These are phyloP conservation scores for Acanthosepion lycidas DNA, from an alignment of 2,888 invertebrate genomes.

Conservation along the genomic window DNA sequence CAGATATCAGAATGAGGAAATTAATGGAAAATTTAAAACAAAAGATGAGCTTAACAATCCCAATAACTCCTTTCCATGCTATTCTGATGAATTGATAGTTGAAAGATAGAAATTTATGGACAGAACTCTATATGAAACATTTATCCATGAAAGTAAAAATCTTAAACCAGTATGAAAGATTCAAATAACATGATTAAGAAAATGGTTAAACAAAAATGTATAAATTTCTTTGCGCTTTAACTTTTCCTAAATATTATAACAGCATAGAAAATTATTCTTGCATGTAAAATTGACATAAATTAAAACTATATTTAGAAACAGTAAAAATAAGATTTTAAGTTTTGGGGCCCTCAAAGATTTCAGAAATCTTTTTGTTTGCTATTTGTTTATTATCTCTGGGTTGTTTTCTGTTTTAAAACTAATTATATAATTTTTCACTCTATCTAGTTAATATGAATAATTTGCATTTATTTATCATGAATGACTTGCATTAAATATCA, in stretches of 20 bases:
- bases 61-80: too few species aligned
- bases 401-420: neutral
- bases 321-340: neutral
- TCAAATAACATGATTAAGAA: neutral
- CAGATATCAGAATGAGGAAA: too few species aligned
- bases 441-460: neutral
- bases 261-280: neutral
- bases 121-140: neutral
- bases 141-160: neutral
- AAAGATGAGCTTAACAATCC: neutral
- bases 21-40: neutral
- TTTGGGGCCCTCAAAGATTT: neutral
- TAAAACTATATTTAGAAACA: neutral
- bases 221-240: neutral
- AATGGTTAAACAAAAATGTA: neutral
- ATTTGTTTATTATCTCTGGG: constrained; percentile 60
- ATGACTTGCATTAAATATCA: neutral
- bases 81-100: neutral
- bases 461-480: too few species aligned
- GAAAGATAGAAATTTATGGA: neutral
- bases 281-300: neutral
- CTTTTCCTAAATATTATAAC: neutral
- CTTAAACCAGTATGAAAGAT: neutral
- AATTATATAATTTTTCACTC: neutral
- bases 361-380: constrained; percentile 36